Evolutionary conservation across 1,140 invertebrate species (phyloP), one percentile per base, ranked within the genome.

Genomic region (Aphelenchoides fujianensis): DNA sequence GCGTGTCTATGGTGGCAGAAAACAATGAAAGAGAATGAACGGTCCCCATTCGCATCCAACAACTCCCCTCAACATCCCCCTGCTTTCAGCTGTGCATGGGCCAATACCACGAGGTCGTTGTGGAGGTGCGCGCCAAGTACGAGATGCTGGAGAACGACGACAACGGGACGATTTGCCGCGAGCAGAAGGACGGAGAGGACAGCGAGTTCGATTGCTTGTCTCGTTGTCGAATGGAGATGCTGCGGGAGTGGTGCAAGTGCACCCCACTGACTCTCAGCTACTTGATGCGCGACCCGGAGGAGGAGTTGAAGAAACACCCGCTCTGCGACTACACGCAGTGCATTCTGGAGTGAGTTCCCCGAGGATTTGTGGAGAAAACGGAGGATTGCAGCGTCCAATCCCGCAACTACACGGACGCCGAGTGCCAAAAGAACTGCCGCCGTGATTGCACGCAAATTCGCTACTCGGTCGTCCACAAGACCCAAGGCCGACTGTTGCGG

Each of bases 91-190:
- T 83, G 28, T 83, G 82, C 37, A 36, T 73, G 32, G 82, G 82
- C 37, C 71, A 73, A 68, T 68, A 74, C 54, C 78, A 84, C 64
- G 80, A 82, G 68, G 75, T 79, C 7, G 76, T 70, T 16, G 82
- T 82, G 9, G 83, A 83, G 36, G 79, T 83, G n/a, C 70, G 77
- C n/a, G 82, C 82, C 2, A 52, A 66, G 19, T 83, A 83, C 62
- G 67, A 81, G 52, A 84, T 83, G 82, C 68, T 83, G 3, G 74
- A 74, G 31, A 83, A 83, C 67, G 81, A 84, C 31, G 82, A 84
- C 7, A 63, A 83, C 64, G 82, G 82, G 63, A 83, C 81, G 19
- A 75, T 71, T 30, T 83, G 82, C 62, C 71, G 68, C 23, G 81
- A 84, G 19, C 55, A 71, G 0, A 74, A 80, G 54, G 76, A 79